Conservation (phyloP, 2,113 vertebrate species). For the Pangasianodon hypophthalmus region DNA sequence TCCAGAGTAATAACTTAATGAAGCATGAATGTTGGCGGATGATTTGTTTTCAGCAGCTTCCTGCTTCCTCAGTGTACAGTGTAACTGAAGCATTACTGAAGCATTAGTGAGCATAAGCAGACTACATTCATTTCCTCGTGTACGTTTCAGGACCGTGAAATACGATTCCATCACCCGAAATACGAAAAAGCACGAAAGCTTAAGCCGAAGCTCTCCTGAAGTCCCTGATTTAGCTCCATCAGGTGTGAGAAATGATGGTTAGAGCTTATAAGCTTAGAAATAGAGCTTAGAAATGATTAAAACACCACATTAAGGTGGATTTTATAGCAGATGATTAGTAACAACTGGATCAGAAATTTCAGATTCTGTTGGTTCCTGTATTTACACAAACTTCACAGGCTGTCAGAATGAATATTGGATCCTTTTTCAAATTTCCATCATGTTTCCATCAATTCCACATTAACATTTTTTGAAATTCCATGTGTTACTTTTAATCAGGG, state of each 20-base stretch:
- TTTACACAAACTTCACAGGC: background rate
- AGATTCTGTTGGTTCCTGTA: background rate
- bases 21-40: no score
- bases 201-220: background rate
- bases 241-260: background rate
- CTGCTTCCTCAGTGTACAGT: background rate
- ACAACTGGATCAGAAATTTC: background rate
- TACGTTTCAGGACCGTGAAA: background rate
- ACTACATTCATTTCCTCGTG: background rate
- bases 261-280: slow-evolving; percentile 6
- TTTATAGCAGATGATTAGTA: background rate
- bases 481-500: background rate
- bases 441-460: background rate
- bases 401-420: background rate
- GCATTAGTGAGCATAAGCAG: background rate
- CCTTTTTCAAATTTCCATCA: background rate
- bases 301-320: background rate
- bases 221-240: background rate
- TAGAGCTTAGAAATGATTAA: background rate
- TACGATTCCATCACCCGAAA: background rate
- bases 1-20: no score
- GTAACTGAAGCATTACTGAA: background rate
- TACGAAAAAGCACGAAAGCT: background rate
- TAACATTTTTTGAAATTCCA: background rate
- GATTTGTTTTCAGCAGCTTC: background rate